Conservation (phyloP, 2,888 invertebrate genomes). For the Cyclophora albipunctata region DNA sequence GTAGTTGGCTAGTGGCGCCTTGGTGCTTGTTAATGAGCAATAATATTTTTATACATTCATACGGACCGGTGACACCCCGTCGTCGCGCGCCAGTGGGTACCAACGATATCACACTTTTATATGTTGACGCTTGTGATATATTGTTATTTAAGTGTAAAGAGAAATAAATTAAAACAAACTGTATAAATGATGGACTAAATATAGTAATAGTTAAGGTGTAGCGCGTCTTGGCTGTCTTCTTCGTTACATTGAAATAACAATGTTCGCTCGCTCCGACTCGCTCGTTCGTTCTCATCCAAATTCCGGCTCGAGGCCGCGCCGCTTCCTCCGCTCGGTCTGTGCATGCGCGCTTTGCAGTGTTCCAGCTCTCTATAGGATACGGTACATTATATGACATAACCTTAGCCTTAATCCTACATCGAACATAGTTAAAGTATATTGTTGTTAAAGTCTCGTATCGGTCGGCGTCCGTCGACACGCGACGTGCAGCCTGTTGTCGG, state of each 20-base stretch:
- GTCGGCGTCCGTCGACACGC: constrained; percentile 36
- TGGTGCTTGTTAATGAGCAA: constrained; percentile 74
- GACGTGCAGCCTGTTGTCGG: constrained; percentile 63
- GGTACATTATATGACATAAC: constrained; percentile 55
- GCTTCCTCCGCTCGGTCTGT: constrained; percentile 42
- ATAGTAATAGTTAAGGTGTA: constrained; percentile 49
- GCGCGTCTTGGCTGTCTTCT: constrained; percentile 58
- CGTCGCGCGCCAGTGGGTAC: constrained; percentile 12
- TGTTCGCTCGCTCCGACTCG: constrained; percentile 37
- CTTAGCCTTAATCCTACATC: constrained; percentile 74
- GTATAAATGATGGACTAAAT: constrained; percentile 47
- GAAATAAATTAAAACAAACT: constrained; percentile 58
- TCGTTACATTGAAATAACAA: constrained; percentile 73
- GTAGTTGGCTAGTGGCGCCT: constrained; percentile 72
- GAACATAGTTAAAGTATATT: constrained; percentile 60
- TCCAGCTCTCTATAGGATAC: constrained; percentile 53
- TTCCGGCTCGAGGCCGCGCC: constrained; percentile 43
- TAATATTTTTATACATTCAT: constrained; percentile 76
- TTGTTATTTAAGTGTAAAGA: constrained; percentile 75
- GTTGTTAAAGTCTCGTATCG: constrained; percentile 27
- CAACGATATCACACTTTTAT: constrained; percentile 46
- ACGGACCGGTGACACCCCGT: constrained; percentile 42
- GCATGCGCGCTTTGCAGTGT: constrained; percentile 70
- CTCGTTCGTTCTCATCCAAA: constrained; percentile 68
- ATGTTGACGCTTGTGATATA: constrained; percentile 75